Percentiles rank a stretch among this genome's conserved stretches.
Conservation (phyloP, 2,797 vertebrate species). For the Myiotriccus ornatus region DNA sequence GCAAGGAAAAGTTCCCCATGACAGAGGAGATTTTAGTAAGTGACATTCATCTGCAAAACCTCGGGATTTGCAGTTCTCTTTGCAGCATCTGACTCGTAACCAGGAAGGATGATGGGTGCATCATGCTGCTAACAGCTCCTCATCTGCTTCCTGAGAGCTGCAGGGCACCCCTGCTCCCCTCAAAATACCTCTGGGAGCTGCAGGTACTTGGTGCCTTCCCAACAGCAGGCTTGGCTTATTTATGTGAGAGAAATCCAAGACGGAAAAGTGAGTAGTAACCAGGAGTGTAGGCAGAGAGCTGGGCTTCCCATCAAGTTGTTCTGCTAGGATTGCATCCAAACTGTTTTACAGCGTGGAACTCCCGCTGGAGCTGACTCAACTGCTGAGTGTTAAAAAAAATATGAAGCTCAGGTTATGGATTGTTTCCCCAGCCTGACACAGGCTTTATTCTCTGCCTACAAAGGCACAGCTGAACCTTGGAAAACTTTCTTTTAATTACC, state of each 20-base stretch:
- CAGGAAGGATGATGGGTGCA: neutral
- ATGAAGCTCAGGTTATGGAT: conserved; percentile 24
- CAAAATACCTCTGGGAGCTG: neutral
- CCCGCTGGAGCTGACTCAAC: conserved; percentile 39
- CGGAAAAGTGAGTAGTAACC: neutral
- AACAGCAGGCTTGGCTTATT: neutral
- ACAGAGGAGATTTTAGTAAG: neutral
- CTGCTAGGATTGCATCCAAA: conserved; percentile 36
- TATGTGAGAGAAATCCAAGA: neutral
- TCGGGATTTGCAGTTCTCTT: neutral
- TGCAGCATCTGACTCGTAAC: neutral
- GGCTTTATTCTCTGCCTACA: conserved; percentile 10
- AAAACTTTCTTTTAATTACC: neutral
- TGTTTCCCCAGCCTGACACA: neutral
- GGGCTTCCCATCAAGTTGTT: conserved; percentile 28
- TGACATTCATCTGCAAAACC: neutral
- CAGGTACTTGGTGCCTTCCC: neutral
- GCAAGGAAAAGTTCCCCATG: neutral
- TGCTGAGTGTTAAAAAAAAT: neutral
- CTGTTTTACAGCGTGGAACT: neutral
- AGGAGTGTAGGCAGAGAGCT: neutral
- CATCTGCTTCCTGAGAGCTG: neutral
- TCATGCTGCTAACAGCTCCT: neutral
- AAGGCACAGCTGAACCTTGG: neutral
- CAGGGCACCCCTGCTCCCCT: neutral